Evolutionary conservation across 2,888 invertebrate species (phyloP), one percentile per base, ranked within the genome.

Genomic region (Plebejus anna): DNA sequence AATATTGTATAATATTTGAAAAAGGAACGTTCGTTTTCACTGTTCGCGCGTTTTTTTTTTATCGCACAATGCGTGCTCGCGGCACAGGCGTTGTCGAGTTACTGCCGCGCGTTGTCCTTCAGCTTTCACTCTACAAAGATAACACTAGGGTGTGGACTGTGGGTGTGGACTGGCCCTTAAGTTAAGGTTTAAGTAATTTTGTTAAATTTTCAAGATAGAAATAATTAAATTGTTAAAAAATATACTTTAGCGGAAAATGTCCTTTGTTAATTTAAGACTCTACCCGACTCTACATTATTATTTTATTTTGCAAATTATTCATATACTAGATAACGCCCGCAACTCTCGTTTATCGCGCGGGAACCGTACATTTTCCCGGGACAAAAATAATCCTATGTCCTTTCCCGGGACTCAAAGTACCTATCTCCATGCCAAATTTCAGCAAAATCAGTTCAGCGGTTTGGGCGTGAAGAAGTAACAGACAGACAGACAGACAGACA

Each of bases 111-210:
- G 36, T 83, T 86, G 91, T 90, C 91, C 91, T 91, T 90, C 91
- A 87, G 90, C 91, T 91, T 91, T 91, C 91, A 91, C 91, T 91
- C 82, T 81, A 83, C 84, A 75, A 78, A 79, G 84, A 85, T 85
- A 88, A 88, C 86, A 87, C 87, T 55, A 73, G 73, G 73, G 55
- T 73, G 73, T 73, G 22, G 22, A 22, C 22, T 73, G 73, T 73
- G 73, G 32, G 36, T 73, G 73, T 73, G 73, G 32, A 66, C 66
- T 66, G 66, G 66, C 66, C 66, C 66, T 66, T 16, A 66, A 32
- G 66, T 66, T 66, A 66, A 32, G 66, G 66, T 32, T 36, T 66
- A 66, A 16, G 32, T 36, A 66, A 66, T 13, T 32, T 32, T n/a
- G n/a, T n/a, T 57, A 57, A 32, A 32, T 32, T 32, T 32, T 32